These are phyloP conservation scores for Orthosia gothica DNA, from an alignment of 2,888 invertebrate species.

Conservation along the genomic window DNA sequence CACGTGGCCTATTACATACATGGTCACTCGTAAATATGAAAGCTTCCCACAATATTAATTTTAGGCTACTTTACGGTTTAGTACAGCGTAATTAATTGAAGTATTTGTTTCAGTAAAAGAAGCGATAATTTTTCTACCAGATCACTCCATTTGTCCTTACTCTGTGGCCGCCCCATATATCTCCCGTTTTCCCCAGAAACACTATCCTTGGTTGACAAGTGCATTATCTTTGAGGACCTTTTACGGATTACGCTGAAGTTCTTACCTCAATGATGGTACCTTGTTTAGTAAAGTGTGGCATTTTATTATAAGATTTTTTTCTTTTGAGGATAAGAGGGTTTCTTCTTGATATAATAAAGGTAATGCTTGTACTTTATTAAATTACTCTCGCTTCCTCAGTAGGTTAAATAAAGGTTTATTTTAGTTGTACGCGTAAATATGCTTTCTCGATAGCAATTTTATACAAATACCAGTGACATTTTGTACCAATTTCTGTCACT, in stretches of 20 bases:
- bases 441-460: too few relatives aligned
- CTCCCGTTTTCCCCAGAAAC: constrained; percentile 5
- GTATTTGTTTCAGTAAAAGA: background rate
- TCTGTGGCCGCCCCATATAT: constrained; percentile 14
- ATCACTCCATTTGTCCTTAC: background rate
- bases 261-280: constrained; percentile 6
- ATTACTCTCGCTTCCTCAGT: constrained; percentile 8
- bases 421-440: background rate
- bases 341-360: background rate
- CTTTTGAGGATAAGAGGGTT: background rate
- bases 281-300: background rate
- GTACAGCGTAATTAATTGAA: background rate
- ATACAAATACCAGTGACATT: too few relatives aligned
- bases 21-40: too few relatives aligned
- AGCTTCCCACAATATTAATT: background rate
- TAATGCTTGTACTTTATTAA: constrained; percentile 15
- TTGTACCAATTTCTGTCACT: too few relatives aligned
- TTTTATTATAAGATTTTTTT: constrained; percentile 2
- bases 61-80: background rate
- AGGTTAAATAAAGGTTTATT: background rate
- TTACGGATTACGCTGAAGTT: constrained; percentile 6
- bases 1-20: too few relatives aligned
- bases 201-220: constrained; percentile 31
- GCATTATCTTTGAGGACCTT: constrained; percentile 28
- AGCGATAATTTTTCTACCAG: background rate